These are phyloP conservation scores for Eulemur albifrons DNA, from an alignment of 2,797 vertebrate genomes.

Conservation along the genomic window DNA sequence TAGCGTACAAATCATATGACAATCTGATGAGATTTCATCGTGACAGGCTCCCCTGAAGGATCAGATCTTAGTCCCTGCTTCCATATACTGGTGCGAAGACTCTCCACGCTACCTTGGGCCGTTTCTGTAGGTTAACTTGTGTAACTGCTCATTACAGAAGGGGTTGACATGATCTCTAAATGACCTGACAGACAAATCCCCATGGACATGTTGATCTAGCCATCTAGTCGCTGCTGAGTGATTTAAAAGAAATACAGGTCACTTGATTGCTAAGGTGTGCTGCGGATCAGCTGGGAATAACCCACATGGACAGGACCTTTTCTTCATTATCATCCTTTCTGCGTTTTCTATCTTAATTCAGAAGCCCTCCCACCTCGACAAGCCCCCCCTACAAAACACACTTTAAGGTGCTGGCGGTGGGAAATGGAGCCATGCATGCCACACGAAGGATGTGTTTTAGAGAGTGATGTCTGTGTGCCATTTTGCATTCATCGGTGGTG, in stretches of 20 bases:
- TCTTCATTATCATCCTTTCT: background rate
- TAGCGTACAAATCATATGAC: background rate
- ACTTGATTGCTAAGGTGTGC: background rate
- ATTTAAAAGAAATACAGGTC: background rate
- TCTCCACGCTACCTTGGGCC: background rate
- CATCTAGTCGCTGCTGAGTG: background rate
- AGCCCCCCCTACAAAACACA: background rate
- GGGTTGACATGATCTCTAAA: constrained; percentile 58
- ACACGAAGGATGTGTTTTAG: background rate
- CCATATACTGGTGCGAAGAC: background rate
- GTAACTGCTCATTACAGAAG: background rate
- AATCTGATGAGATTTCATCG: background rate
- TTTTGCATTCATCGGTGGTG: accelerated
- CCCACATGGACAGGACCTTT: background rate
- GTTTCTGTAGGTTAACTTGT: constrained; percentile 48
- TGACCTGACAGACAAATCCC: background rate
- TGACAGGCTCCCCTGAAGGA: background rate
- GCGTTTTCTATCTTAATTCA: background rate
- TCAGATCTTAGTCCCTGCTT: background rate
- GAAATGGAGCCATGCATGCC: background rate
- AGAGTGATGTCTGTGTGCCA: background rate
- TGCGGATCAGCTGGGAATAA: background rate
- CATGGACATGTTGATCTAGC: background rate
- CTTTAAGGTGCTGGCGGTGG: too few species aligned
- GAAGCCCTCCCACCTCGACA: background rate